Percentiles rank a stretch among this genome's conserved stretches.
phyloP scores from a whole-genome alignment of 1,140 invertebrate species.

The Rhynchophorus ferrugineus region DNA sequence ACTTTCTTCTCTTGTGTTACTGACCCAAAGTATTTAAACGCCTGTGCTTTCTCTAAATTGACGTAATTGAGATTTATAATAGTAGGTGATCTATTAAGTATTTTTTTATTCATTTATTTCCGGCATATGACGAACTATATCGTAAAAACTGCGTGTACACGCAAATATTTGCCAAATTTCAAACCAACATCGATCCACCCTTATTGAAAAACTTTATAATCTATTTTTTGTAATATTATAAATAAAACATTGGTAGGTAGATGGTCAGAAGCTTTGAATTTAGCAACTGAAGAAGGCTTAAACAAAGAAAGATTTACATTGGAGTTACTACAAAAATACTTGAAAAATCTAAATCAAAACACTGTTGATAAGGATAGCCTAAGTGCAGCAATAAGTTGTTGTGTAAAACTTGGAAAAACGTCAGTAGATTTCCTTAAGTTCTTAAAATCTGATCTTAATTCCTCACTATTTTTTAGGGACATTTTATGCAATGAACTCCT shows the following conservation, averaged over 20 bases:
- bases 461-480: constrained; percentile 29
- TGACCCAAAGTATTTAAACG: too few relatives aligned
- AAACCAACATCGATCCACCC: too few relatives aligned
- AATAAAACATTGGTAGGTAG: constrained; percentile 34
- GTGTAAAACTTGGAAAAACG: constrained; percentile 39
- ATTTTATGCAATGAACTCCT: constrained; percentile 45
- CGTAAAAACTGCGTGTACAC: too few relatives aligned
- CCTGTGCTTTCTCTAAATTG: too few relatives aligned
- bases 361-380: constrained; percentile 37
- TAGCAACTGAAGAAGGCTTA: constrained; percentile 41
- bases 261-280: constrained; percentile 52
- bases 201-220: too few relatives aligned
- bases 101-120: too few relatives aligned
- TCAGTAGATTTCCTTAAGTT: constrained; percentile 28
- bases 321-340: constrained; percentile 33
- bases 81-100: too few relatives aligned
- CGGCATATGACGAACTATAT: too few relatives aligned
- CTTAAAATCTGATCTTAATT: constrained; percentile 1
- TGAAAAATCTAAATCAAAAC: constrained; percentile 34
- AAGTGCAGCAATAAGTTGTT: constrained; percentile 38
- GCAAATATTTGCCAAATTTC: too few relatives aligned
- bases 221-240: too few relatives aligned
- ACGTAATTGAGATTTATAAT: too few relatives aligned
- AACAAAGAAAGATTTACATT: constrained; percentile 34
- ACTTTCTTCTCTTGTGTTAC: too few relatives aligned